Conservation (phyloP, 2,888 invertebrate genomes). For the Cynaeus angustus region DNA sequence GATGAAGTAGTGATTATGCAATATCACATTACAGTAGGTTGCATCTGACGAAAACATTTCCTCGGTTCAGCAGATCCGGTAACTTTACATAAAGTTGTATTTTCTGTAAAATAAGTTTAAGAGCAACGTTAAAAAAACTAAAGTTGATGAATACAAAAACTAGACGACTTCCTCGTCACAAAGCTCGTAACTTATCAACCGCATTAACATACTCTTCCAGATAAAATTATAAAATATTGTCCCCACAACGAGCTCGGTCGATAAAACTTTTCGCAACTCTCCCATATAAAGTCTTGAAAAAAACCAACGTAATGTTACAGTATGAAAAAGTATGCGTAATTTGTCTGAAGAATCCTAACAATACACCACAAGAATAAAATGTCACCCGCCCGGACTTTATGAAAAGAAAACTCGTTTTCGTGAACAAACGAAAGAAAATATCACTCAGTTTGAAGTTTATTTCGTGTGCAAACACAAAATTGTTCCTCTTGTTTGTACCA, state of each 20-base stretch:
- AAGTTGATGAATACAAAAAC: too few species aligned
- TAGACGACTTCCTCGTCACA: background rate
- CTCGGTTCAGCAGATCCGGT: slow-evolving; percentile 23
- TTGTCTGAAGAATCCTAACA: background rate
- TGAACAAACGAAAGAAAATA: slow-evolving; percentile 15
- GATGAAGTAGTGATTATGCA: slow-evolving; percentile 30
- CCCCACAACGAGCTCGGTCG: background rate
- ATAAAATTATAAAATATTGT: background rate
- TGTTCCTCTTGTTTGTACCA: slow-evolving; percentile 1
- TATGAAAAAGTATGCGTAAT: too few species aligned
- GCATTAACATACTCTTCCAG: background rate
- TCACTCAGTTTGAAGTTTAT: slow-evolving; percentile 14
- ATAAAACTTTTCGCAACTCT: too few species aligned
- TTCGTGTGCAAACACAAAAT: slow-evolving; percentile 12
- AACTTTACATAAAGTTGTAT: slow-evolving; percentile 30
- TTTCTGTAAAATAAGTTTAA: slow-evolving; percentile 29
- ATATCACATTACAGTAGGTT: slow-evolving; percentile 24
- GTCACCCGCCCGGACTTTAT: slow-evolving; percentile 12
- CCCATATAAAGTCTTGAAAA: too few species aligned
- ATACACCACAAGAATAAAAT: background rate
- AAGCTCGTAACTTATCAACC: background rate
- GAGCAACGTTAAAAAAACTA: background rate
- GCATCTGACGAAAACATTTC: slow-evolving; percentile 27
- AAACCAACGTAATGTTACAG: too few species aligned
- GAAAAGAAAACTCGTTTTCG: slow-evolving; percentile 17